These are phyloP conservation scores for Mimas tiliae DNA, from an alignment of 2,888 invertebrate genomes.

Conservation along the genomic window DNA sequence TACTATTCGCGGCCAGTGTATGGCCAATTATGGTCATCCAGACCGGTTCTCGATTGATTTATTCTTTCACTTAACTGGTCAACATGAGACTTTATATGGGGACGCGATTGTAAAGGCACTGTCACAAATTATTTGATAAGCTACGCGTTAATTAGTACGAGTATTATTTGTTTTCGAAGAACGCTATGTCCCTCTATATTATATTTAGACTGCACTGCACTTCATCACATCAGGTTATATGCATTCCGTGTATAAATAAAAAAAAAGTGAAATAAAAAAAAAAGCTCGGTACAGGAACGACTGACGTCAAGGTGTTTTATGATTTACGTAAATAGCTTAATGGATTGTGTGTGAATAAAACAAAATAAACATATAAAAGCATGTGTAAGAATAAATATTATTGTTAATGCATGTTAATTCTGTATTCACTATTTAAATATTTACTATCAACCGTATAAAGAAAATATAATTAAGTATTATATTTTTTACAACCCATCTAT, in stretches of 20 bases:
- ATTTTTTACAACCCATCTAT: no score
- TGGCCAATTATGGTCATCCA: slow-evolving; percentile 29
- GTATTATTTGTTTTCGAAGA: neutral
- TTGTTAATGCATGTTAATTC: neutral
- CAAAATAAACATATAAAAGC: neutral
- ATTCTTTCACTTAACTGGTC: slow-evolving; percentile 28
- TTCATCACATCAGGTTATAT: no score
- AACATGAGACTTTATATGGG: slow-evolving; percentile 27
- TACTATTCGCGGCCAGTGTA: slow-evolving; percentile 23
- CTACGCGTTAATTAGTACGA: slow-evolving; percentile 11
- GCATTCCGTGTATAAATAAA: no score
- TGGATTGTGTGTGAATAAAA: neutral
- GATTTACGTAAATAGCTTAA: neutral
- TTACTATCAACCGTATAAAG: neutral
- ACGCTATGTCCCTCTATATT: no score
- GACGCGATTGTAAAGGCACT: slow-evolving; percentile 6
- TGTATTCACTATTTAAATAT: neutral
- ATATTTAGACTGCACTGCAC: no score
- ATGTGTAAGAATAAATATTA: neutral
- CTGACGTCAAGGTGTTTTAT: neutral
- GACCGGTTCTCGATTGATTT: slow-evolving; percentile 33
- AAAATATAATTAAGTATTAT: neutral
- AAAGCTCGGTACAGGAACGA: neutral
- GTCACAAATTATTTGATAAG: slow-evolving; percentile 15
- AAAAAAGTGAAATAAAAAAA: neutral